phyloP scores from a whole-genome alignment of 2,797 vertebrate genomes.

The Spatula clypeata region DNA sequence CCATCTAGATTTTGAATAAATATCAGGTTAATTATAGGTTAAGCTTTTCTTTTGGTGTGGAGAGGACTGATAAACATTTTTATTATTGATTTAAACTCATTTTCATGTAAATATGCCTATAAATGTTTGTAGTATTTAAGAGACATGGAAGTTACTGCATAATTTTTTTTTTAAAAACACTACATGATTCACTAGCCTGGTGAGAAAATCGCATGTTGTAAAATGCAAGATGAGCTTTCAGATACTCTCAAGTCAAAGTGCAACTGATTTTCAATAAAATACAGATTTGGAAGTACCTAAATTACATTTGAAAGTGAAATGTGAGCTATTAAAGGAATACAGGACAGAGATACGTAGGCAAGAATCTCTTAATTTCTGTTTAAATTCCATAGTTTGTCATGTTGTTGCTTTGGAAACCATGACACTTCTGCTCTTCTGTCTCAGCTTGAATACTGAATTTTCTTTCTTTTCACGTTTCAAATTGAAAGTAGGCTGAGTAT shows the following conservation, averaged over 20 bases:
- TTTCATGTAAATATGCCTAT: neutral
- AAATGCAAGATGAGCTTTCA: neutral
- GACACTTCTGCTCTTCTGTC: rapidly evolving
- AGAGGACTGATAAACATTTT: neutral
- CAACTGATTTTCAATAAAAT: neutral
- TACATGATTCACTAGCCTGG: neutral
- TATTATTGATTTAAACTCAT: neutral
- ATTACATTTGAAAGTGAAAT: neutral
- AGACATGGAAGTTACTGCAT: neutral
- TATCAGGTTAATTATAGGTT: neutral
- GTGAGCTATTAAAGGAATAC: neutral
- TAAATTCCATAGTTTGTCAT: neutral
- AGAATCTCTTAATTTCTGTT: neutral
- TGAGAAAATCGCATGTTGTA: neutral
- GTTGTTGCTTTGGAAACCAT: neutral
- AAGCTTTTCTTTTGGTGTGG: neutral
- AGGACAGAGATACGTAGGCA: neutral
- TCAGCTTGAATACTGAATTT: neutral
- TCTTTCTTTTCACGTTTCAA: neutral
- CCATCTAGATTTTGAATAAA: neutral
- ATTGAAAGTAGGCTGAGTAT: neutral
- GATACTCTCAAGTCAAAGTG: neutral
- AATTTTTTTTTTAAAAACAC: neutral
- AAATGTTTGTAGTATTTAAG: neutral
- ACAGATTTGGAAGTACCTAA: neutral